Evolutionary conservation across 2,113 vertebrate genomes (phyloP).

Genomic region (Tachuris rubrigastra): DNA sequence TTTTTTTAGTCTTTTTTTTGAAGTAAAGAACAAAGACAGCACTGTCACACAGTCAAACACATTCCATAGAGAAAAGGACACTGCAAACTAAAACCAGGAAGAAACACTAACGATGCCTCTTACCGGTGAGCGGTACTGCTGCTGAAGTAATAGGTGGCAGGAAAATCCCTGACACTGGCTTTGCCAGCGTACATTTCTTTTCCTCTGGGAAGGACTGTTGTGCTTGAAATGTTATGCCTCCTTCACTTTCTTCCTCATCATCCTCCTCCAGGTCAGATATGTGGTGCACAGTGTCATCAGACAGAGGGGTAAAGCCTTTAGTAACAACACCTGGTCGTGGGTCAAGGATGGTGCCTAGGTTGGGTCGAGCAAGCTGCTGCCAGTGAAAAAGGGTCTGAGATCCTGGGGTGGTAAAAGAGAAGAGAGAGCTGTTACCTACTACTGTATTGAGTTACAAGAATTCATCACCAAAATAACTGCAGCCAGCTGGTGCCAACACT

Average conservation of each 20-base stretch:
- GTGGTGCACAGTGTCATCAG: constrained; percentile 80
- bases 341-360: constrained; percentile 94
- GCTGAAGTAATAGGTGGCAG: constrained; percentile 69
- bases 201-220: constrained; percentile 73
- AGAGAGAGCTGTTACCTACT: background rate
- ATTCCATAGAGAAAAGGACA: background rate
- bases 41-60: background rate
- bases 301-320: constrained; percentile 88
- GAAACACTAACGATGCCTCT: background rate
- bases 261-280: constrained; percentile 95
- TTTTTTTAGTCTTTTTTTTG: background rate
- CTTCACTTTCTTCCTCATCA: constrained; percentile 79
- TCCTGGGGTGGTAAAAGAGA: constrained; percentile 70
- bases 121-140: constrained; percentile 71
- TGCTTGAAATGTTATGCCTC: constrained; percentile 89
- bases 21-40: background rate
- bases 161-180: constrained; percentile 66
- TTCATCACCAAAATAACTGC: background rate
- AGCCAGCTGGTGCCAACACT: background rate
- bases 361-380: constrained; percentile 96
- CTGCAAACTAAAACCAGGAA: background rate
- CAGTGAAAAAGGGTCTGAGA: constrained; percentile 97
- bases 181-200: constrained; percentile 51
- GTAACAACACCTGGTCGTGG: constrained; percentile 94
- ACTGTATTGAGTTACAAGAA: background rate